Conservation (phyloP, 2,113 vertebrate species). For the Amazona vittata region DNA sequence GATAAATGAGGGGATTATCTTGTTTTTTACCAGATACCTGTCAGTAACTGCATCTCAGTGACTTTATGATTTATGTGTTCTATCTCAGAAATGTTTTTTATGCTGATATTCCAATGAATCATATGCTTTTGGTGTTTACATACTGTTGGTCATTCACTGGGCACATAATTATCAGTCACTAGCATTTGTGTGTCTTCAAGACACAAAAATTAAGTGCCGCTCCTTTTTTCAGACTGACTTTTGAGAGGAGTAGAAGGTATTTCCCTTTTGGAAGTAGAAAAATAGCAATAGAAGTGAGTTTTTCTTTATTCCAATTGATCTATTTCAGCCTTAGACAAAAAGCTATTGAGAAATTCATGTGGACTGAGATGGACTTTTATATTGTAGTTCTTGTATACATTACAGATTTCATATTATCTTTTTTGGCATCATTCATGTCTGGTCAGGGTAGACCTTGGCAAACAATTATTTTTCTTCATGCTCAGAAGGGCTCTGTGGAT, state of each 20-base stretch:
- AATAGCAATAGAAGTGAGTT: neutral
- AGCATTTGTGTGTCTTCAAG: neutral
- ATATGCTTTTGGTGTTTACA: neutral
- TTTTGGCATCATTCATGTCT: neutral
- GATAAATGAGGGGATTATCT: neutral
- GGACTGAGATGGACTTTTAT: neutral
- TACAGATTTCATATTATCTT: constrained; percentile 2
- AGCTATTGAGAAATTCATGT: neutral
- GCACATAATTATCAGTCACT: neutral
- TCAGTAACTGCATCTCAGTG: neutral
- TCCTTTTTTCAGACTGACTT: neutral
- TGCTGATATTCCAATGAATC: neutral
- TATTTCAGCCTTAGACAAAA: neutral
- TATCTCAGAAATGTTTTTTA: neutral
- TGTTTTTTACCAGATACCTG: neutral
- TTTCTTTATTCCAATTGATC: neutral
- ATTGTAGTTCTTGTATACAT: neutral
- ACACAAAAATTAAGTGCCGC: neutral
- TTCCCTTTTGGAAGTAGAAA: neutral
- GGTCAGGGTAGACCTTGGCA: neutral
- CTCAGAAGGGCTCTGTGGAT: neutral
- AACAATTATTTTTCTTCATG: neutral
- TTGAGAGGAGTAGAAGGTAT: neutral
- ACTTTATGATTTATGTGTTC: neutral
- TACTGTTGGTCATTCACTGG: neutral